These are phyloP conservation scores for Gnathonemus longibarbis DNA, from an alignment of 2,113 vertebrate species.

Conservation along the genomic window DNA sequence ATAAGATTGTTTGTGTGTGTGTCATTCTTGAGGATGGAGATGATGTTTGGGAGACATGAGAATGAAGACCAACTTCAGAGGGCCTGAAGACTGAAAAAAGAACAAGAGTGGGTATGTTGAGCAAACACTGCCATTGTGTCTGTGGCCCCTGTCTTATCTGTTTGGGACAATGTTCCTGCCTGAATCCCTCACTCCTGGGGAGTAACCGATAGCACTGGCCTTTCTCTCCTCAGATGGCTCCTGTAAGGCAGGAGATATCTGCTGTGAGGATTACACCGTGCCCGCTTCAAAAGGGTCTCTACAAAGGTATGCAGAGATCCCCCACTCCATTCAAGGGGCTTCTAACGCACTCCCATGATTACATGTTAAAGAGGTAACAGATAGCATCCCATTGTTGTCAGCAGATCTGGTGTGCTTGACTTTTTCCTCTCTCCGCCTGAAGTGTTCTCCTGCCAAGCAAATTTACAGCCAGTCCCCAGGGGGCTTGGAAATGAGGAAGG, in stretches of 20 bases:
- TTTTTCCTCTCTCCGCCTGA: constrained; percentile 35
- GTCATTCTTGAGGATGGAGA: constrained; percentile 8
- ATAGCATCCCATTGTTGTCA: constrained; percentile 62
- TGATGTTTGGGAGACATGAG: constrained; percentile 29
- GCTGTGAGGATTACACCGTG: constrained; percentile 72
- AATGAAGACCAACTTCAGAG: constrained; percentile 41
- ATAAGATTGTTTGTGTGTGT: constrained; percentile 12
- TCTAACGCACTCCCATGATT: constrained; percentile 78
- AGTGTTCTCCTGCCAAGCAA: constrained; percentile 50
- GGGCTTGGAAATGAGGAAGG: constrained; percentile 44
- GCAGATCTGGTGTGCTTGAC: constrained; percentile 50
- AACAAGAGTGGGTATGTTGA: constrained; percentile 32
- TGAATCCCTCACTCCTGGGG: constrained; percentile 63
- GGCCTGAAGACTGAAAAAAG: constrained; percentile 33
- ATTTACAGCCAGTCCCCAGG: constrained; percentile 42
- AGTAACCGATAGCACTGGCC: constrained; percentile 56
- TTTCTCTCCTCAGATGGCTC: constrained; percentile 61
- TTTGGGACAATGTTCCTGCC: constrained; percentile 66
- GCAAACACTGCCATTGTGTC: constrained; percentile 27
- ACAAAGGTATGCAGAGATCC: constrained; percentile 64
- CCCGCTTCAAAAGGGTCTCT: constrained; percentile 70
- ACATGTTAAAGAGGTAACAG: constrained; percentile 73
- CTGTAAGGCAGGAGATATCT: constrained; percentile 74
- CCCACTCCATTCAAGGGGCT: constrained; percentile 62
- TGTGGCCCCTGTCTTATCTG: constrained; percentile 49